Evolutionary conservation across 2,113 vertebrate species (phyloP).

Genomic region (Oreamnos americanus): DNA sequence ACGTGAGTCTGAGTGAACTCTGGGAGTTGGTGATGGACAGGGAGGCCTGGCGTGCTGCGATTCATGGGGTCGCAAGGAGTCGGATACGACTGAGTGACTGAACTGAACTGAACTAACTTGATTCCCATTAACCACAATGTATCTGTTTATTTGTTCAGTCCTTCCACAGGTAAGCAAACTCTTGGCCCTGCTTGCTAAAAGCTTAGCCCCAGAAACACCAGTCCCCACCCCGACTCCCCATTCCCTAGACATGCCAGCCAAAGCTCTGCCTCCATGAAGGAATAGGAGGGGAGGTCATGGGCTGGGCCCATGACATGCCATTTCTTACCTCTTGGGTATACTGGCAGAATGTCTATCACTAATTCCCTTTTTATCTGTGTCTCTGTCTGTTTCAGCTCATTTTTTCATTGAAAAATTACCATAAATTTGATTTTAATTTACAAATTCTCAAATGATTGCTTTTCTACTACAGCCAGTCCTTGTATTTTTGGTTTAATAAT

Average conservation of each 20-base stretch:
- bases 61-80: too few species aligned
- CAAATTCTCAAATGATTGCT: background rate
- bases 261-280: background rate
- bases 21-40: too few species aligned
- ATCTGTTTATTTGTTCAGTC: background rate
- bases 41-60: too few species aligned
- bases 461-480: background rate
- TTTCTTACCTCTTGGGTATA: background rate
- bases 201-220: background rate
- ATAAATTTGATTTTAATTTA: background rate
- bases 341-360: background rate
- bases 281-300: background rate
- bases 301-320: background rate
- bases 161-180: background rate
- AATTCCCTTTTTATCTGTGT: background rate
- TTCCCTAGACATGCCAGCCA: background rate
- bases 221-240: background rate
- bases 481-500: too few species aligned
- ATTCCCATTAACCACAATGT: background rate
- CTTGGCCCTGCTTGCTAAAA: background rate
- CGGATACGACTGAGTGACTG: too few species aligned
- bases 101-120: too few species aligned
- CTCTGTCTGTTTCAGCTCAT: background rate
- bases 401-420: background rate
- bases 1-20: too few species aligned